Evolutionary conservation across 2,113 vertebrate genomes (phyloP).

Genomic region (Egretta garzetta): DNA sequence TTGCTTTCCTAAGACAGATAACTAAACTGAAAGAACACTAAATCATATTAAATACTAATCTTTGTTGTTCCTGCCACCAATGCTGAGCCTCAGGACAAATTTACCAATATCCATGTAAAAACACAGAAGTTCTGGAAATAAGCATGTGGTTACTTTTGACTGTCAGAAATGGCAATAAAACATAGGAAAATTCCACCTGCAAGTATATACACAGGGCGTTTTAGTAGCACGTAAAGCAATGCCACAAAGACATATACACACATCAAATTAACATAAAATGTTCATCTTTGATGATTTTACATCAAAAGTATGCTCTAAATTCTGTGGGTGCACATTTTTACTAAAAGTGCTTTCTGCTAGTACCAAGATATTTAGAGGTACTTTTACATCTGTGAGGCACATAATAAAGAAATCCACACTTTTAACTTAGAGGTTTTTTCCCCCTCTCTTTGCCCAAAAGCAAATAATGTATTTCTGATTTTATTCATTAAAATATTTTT

Average conservation of each 20-base stretch:
- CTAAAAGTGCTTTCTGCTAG: background rate
- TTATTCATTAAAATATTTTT: background rate
- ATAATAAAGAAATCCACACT: background rate
- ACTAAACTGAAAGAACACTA: background rate
- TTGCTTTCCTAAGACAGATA: background rate
- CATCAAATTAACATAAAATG: background rate
- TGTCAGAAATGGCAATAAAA: background rate
- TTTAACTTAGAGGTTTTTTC: background rate
- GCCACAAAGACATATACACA: background rate
- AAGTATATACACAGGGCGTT: background rate
- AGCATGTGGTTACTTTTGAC: background rate
- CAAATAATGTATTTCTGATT: background rate
- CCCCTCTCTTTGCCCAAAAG: background rate
- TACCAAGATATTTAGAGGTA: background rate
- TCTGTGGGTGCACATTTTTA: background rate
- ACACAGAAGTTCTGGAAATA: background rate
- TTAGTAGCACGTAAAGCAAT: background rate
- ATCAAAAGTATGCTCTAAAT: background rate
- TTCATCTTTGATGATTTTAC: background rate
- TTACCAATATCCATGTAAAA: background rate
- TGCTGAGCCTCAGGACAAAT: background rate
- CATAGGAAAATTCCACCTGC: background rate
- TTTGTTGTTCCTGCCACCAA: background rate
- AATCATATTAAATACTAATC: background rate
- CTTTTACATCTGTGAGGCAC: background rate